Percentiles rank a stretch among this genome's conserved stretches.
Evolutionary conservation across 2,113 vertebrate species (phyloP).

Genomic region (Puffinus mauretanicus): DNA sequence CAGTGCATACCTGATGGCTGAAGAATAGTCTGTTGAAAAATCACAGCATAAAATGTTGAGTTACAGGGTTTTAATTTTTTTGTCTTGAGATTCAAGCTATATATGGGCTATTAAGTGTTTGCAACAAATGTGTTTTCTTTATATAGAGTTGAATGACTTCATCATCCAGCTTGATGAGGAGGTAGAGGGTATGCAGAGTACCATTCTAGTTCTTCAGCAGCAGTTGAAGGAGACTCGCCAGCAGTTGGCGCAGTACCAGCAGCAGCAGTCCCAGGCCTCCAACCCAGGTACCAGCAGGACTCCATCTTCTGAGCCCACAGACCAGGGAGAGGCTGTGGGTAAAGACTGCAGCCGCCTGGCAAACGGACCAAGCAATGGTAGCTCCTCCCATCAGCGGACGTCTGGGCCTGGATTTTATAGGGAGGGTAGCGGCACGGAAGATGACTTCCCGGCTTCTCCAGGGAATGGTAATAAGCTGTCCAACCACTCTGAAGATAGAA

Average conservation of each 20-base stretch:
- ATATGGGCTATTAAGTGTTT: constrained; percentile 61
- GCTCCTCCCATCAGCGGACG: constrained; percentile 86
- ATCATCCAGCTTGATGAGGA: constrained; percentile 99
- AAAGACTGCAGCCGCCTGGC: constrained; percentile 93
- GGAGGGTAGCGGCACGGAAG: constrained; percentile 89
- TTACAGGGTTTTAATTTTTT: neutral
- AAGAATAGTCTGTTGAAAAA: neutral
- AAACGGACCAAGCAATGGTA: constrained; percentile 94
- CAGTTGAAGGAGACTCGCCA: constrained; percentile 92
- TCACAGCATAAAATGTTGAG: neutral
- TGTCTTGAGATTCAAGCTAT: neutral
- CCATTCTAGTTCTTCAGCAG: constrained; percentile 97
- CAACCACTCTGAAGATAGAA: constrained; percentile 93
- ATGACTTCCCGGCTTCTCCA: constrained; percentile 92
- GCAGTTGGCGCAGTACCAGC: constrained; percentile 86
- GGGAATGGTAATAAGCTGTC: constrained; percentile 90
- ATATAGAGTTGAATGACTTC: constrained; percentile 96
- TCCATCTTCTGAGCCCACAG: constrained; percentile 79
- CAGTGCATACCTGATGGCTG: neutral
- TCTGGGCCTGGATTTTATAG: constrained; percentile 90
- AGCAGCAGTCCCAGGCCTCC: constrained; percentile 78
- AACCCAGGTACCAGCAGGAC: constrained; percentile 86
- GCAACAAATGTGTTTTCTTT: constrained; percentile 62
- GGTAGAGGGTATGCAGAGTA: constrained; percentile 99
- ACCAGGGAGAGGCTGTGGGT: constrained; percentile 79